phyloP scores from a whole-genome alignment of 2,888 invertebrate species.

The Prosopocoilus inquinatus region DNA sequence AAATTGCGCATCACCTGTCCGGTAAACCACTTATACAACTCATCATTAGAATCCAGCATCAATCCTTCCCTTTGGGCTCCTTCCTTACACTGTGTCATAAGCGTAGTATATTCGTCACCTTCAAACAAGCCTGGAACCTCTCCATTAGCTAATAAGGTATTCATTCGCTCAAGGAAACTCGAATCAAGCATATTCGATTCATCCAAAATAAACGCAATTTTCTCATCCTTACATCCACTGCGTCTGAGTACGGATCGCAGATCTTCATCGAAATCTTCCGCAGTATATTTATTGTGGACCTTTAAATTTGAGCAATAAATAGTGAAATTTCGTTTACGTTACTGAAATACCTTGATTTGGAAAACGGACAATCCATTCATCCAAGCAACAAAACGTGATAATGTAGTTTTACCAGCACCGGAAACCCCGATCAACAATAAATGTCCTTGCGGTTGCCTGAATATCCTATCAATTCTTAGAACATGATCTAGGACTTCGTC shows the following conservation, averaged over 20 bases:
- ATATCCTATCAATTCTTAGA: slow-evolving; percentile 96
- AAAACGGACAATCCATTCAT: slow-evolving; percentile 99
- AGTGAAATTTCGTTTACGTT: not conserved
- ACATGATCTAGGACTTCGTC: slow-evolving; percentile 99
- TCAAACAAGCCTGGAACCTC: slow-evolving; percentile 95
- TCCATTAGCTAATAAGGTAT: slow-evolving; percentile 96
- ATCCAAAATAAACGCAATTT: slow-evolving; percentile 98
- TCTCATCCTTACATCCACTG: slow-evolving; percentile 93
- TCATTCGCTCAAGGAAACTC: slow-evolving; percentile 98
- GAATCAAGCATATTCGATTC: slow-evolving; percentile 99
- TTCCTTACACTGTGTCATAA: slow-evolving; percentile 99
- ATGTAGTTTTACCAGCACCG: slow-evolving; percentile 98
- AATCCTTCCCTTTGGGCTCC: slow-evolving; percentile 94
- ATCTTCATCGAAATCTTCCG: slow-evolving; percentile 99
- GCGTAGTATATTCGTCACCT: slow-evolving; percentile 96
- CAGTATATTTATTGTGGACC: slow-evolving; percentile 98
- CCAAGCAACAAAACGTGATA: slow-evolving; percentile 99
- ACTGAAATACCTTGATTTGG: slow-evolving; percentile 82
- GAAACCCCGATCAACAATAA: slow-evolving; percentile 96
- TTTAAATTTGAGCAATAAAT: slow-evolving; percentile 41
- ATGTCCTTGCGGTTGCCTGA: slow-evolving; percentile 98
- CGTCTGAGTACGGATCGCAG: slow-evolving; percentile 82
- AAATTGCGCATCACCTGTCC: slow-evolving; percentile 98
- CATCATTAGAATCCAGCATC: slow-evolving; percentile 98
- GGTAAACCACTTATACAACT: slow-evolving; percentile 99